Evolutionary conservation across 2,113 vertebrate species (phyloP).

Genomic region (Pontoporia blainvillei): DNA sequence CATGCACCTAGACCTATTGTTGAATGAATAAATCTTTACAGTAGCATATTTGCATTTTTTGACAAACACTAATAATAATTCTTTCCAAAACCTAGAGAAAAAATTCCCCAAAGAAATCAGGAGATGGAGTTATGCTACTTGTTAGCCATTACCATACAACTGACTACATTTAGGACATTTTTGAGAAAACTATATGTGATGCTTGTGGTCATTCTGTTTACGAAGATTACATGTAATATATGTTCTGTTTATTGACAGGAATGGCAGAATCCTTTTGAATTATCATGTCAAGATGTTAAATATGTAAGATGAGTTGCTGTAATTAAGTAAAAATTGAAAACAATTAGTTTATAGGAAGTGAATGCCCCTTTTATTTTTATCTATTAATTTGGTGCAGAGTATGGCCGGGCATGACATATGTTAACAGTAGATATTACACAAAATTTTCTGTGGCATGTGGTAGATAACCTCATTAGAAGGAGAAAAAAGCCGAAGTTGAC

Average conservation of each 20-base stretch:
- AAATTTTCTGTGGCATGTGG: background rate
- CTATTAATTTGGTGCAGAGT: background rate
- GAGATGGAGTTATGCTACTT: background rate
- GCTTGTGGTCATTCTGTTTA: background rate
- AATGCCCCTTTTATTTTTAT: conserved; percentile 1
- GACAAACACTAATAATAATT: background rate
- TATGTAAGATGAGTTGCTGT: conserved; percentile 1
- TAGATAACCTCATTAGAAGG: background rate
- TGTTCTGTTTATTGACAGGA: background rate
- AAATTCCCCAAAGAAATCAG: background rate
- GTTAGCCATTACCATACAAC: background rate
- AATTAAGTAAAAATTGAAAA: conserved; percentile 14
- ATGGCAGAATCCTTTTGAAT: conserved; percentile 16
- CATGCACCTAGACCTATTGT: background rate
- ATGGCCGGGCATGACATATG: background rate
- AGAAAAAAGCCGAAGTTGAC: background rate
- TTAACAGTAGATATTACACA: background rate
- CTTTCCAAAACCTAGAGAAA: background rate
- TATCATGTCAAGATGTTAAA: background rate
- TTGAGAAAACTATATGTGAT: background rate
- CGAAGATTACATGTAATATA: background rate
- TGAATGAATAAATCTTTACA: background rate
- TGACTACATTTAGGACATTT: background rate
- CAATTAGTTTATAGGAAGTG: background rate
- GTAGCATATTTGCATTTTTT: background rate